phyloP scores from a whole-genome alignment of 2,797 vertebrate species.

The Enteromius argenteus region DNA sequence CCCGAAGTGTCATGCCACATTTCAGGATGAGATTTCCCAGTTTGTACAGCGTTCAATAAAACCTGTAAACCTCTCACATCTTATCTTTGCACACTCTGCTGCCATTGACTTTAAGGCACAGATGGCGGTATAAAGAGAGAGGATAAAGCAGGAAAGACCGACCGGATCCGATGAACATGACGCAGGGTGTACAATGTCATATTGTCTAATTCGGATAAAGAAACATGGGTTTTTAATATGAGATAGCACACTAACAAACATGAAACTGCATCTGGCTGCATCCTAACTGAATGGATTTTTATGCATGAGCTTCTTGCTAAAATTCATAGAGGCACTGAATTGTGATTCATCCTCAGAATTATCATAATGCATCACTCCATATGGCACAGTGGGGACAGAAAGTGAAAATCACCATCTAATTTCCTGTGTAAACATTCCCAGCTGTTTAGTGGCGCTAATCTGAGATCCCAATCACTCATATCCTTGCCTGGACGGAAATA shows the following conservation, averaged over 20 bases:
- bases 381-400: slow-evolving; percentile 50
- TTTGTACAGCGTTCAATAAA: slow-evolving; percentile 24
- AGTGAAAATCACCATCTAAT: slow-evolving; percentile 57
- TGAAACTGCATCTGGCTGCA: background rate
- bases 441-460: slow-evolving; percentile 53
- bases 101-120: background rate
- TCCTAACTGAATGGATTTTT: slow-evolving; percentile 48
- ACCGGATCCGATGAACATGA: background rate
- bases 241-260: background rate
- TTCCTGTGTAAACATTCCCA: slow-evolving; percentile 63
- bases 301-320: slow-evolving; percentile 43
- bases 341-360: slow-evolving; percentile 52
- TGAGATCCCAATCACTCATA: slow-evolving; percentile 37
- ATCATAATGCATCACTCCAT: slow-evolving; percentile 59
- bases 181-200: slow-evolving; percentile 1
- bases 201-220: background rate
- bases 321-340: slow-evolving; percentile 41
- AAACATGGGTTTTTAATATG: slow-evolving; percentile 1
- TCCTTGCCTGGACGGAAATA: slow-evolving; percentile 36
- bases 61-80: slow-evolving; percentile 20
- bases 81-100: slow-evolving; percentile 31
- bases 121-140: background rate
- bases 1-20: slow-evolving; percentile 24
- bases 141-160: background rate
- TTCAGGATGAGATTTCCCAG: slow-evolving; percentile 17